phyloP scores from a whole-genome alignment of 2,888 invertebrate species.

The Pyralis farinalis region DNA sequence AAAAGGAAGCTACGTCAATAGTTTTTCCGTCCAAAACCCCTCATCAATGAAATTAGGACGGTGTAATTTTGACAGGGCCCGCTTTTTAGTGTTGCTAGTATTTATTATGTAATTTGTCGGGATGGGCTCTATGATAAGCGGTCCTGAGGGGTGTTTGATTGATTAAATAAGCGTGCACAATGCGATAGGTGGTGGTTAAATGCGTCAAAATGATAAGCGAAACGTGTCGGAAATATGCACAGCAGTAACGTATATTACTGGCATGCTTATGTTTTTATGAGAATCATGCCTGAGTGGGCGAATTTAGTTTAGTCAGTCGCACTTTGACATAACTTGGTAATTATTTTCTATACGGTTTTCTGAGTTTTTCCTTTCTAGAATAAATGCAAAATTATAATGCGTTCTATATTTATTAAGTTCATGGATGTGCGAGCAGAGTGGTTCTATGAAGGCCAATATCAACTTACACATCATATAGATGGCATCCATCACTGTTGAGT shows the following conservation, averaged over 20 bases:
- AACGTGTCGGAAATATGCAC: conserved; percentile 28
- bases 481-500: too few relatives aligned
- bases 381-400: too few relatives aligned
- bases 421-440: too few relatives aligned
- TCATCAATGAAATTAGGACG: conserved; percentile 18
- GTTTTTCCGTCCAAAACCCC: too few relatives aligned
- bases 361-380: too few relatives aligned
- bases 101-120: conserved; percentile 77
- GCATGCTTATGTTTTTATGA: background rate
- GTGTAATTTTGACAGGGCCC: conserved; percentile 59
- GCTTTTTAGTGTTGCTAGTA: conserved; percentile 64
- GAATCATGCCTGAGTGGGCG: background rate
- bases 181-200: conserved; percentile 64
- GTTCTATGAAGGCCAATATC: too few relatives aligned
- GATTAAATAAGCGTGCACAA: conserved; percentile 73
- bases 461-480: too few relatives aligned
- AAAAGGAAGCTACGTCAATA: too few relatives aligned
- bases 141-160: conserved; percentile 62
- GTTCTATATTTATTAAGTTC: too few relatives aligned
- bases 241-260: conserved; percentile 11
- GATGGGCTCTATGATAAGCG: conserved; percentile 64
- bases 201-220: conserved; percentile 53
- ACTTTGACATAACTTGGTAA: background rate
- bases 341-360: too few relatives aligned
- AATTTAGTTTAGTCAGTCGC: background rate